A percentile compares a stretch with the other conserved stretches of the same genome.
Evolutionary conservation across 2,888 invertebrate species (phyloP).

Genomic region (Oligia latruncula): DNA sequence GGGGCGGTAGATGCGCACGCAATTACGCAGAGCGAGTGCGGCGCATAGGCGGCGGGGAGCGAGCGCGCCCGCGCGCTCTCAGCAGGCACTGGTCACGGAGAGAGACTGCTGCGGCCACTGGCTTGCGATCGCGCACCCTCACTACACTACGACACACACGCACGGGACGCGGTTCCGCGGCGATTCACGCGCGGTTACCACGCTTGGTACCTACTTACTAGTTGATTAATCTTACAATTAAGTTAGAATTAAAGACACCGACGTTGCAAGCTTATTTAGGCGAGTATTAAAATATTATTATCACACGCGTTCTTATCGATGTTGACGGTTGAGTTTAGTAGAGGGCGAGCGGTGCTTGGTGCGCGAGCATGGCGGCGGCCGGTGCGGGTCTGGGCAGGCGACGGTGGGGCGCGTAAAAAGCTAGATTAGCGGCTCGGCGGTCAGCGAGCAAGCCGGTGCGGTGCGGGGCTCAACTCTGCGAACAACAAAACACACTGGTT

Average conservation of each 20-base stretch:
- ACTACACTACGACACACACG: conserved; percentile 83
- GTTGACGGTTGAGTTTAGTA: conserved; percentile 89
- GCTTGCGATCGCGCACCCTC: conserved; percentile 78
- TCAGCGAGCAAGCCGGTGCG: conserved; percentile 90
- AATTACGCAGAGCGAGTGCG: conserved; percentile 87
- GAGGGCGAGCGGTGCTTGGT: conserved; percentile 89
- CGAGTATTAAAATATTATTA: conserved; percentile 88
- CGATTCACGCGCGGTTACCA: conserved; percentile 73
- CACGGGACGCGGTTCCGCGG: conserved; percentile 75
- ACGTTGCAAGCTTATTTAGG: conserved; percentile 90
- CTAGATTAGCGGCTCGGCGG: conserved; percentile 90
- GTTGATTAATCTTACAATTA: conserved; percentile 87
- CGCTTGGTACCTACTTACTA: conserved; percentile 77
- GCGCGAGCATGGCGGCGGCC: conserved; percentile 88
- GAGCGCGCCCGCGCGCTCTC: conserved; percentile 87
- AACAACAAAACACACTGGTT: conserved; percentile 90
- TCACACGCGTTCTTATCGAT: conserved; percentile 90
- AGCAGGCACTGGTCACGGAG: conserved; percentile 82
- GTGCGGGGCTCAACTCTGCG: conserved; percentile 90
- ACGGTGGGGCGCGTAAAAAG: conserved; percentile 89
- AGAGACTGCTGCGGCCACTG: conserved; percentile 71
- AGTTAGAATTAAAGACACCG: conserved; percentile 89
- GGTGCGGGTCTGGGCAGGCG: conserved; percentile 86
- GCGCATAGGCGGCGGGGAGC: conserved; percentile 87
- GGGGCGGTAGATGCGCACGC: conserved; percentile 81